phyloP scores from a whole-genome alignment of 2,797 vertebrate species.

The Fundulus diaphanus region DNA sequence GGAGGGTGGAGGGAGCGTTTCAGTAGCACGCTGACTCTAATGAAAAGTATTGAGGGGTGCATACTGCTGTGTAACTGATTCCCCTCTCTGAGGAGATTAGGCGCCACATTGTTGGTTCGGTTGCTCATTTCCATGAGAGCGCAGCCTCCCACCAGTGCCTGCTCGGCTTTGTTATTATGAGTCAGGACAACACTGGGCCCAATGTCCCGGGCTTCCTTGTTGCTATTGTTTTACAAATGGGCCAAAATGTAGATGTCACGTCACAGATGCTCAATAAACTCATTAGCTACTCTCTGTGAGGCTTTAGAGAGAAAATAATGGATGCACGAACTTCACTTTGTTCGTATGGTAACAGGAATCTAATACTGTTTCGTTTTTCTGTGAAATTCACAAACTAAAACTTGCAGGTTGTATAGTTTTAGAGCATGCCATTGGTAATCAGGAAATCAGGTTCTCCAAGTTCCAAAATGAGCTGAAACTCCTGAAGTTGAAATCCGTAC shows the following conservation, averaged over 20 bases:
- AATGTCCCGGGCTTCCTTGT: conserved; percentile 83
- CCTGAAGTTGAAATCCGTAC: background rate
- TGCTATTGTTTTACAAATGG: conserved; percentile 87
- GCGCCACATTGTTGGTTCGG: conserved; percentile 83
- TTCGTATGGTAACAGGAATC: background rate
- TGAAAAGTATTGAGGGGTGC: conserved; percentile 83
- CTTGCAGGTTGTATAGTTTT: background rate
- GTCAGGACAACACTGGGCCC: conserved; percentile 73
- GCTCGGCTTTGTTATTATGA: conserved; percentile 77
- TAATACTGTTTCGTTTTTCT: background rate
- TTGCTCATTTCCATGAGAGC: conserved; percentile 90
- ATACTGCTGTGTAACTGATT: conserved; percentile 88
- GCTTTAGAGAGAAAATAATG: conserved; percentile 45
- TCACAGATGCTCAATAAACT: conserved; percentile 85
- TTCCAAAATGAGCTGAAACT: background rate
- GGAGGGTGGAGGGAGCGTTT: conserved; percentile 66
- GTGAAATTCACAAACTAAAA: background rate
- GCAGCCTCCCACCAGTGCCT: conserved; percentile 76
- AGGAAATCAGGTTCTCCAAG: background rate
- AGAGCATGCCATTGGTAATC: background rate
- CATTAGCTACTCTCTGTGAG: conserved; percentile 79
- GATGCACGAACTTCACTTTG: conserved; percentile 49
- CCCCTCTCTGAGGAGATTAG: conserved; percentile 89
- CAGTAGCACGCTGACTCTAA: conserved; percentile 80
- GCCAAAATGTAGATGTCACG: conserved; percentile 87